These are phyloP conservation scores for Tiphia femorata DNA, from an alignment of 2,888 invertebrate genomes.

Conservation along the genomic window DNA sequence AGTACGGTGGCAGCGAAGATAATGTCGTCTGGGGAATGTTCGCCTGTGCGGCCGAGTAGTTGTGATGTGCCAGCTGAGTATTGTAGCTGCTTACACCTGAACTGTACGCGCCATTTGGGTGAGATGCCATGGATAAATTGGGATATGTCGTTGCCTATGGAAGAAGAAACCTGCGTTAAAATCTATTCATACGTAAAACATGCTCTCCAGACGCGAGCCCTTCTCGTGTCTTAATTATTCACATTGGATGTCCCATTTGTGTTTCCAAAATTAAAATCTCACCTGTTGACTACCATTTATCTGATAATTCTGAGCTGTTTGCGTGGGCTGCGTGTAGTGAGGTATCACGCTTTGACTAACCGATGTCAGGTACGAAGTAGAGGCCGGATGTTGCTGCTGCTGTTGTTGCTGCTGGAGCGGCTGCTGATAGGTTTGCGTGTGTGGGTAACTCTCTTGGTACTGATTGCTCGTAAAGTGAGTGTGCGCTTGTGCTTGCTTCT, in stretches of 20 bases:
- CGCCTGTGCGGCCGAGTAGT: slow-evolving; percentile 58
- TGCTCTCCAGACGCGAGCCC: not conserved
- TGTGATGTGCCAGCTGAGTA: slow-evolving; percentile 59
- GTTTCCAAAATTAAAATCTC: no score
- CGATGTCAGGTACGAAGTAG: slow-evolving; percentile 61
- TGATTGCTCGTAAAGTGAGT: slow-evolving; percentile 65
- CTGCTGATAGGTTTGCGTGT: slow-evolving; percentile 70
- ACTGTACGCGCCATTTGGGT: slow-evolving; percentile 62
- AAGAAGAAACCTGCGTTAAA: not conserved
- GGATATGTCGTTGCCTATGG: slow-evolving; percentile 61
- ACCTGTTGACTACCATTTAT: slow-evolving; percentile 65
- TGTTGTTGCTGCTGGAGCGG: slow-evolving; percentile 63
- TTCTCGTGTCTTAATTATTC: no score
- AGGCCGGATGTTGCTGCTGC: slow-evolving; percentile 54
- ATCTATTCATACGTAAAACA: not conserved
- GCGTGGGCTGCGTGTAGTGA: slow-evolving; percentile 61
- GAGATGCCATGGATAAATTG: slow-evolving; percentile 61
- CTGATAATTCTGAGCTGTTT: slow-evolving; percentile 59
- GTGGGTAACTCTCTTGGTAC: slow-evolving; percentile 70
- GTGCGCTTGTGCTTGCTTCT: slow-evolving; percentile 62
- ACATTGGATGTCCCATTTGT: no score
- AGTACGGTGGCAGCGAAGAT: slow-evolving; percentile 60
- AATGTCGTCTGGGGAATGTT: slow-evolving; percentile 59
- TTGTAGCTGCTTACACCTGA: slow-evolving; percentile 57
- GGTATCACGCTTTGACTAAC: slow-evolving; percentile 61